Evolutionary conservation across 2,888 invertebrate species (phyloP).

Genomic region (Ecliptopera silaceata): DNA sequence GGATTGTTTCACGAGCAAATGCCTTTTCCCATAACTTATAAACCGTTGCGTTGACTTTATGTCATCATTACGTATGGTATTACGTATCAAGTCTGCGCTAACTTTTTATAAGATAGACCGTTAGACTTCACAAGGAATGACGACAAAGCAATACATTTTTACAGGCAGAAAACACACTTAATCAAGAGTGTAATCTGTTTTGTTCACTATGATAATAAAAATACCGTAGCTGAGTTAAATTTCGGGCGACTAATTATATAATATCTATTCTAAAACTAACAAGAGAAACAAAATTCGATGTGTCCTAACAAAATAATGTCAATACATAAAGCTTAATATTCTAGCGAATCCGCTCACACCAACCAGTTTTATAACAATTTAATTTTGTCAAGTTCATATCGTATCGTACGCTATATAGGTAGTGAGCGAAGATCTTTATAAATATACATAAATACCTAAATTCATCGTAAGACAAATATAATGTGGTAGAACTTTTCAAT

Average conservation of each 20-base stretch:
- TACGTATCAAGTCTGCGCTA: too few relatives aligned
- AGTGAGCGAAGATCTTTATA: slow-evolving; percentile 3
- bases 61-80: too few relatives aligned
- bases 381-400: not conserved
- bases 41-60: too few relatives aligned
- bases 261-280: slow-evolving; percentile 32
- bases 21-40: too few relatives aligned
- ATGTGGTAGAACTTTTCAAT: not conserved
- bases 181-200: too few relatives aligned
- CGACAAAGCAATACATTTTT: too few relatives aligned
- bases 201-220: too few relatives aligned
- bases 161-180: too few relatives aligned
- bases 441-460: slow-evolving; percentile 5
- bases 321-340: slow-evolving; percentile 31
- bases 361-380: not conserved
- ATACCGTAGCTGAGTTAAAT: slow-evolving; percentile 52
- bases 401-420: not conserved
- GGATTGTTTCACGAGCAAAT: too few relatives aligned
- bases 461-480: slow-evolving; percentile 3
- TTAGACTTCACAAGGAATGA: too few relatives aligned
- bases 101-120: too few relatives aligned
- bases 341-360: not conserved
- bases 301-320: slow-evolving; percentile 43
- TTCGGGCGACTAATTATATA: slow-evolving; percentile 45
- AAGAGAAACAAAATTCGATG: slow-evolving; percentile 54